Conservation (phyloP, 1,140 invertebrate genomes). For the Zaprionus davidi region DNA sequence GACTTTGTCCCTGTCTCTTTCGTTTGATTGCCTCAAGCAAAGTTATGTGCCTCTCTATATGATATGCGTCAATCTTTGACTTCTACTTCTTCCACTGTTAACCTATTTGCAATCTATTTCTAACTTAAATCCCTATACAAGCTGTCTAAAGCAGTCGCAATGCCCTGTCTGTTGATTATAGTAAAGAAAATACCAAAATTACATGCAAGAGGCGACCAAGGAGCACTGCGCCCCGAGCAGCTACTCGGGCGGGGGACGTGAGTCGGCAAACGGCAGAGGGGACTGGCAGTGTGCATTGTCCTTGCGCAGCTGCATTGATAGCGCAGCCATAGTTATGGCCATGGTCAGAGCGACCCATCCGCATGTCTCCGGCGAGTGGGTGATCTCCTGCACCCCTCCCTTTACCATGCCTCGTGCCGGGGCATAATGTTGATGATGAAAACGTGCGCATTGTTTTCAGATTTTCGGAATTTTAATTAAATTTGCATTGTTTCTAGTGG, state of each 20-base stretch:
- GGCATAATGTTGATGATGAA: conserved; percentile 68
- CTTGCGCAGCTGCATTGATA: conserved; percentile 51
- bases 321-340: conserved; percentile 35
- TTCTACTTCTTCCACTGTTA: too few species aligned
- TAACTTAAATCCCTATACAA: background rate
- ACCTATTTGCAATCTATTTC: background rate
- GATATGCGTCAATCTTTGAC: too few species aligned
- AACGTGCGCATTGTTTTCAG: conserved; percentile 68
- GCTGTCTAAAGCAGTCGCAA: too few species aligned
- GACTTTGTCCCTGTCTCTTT: too few species aligned
- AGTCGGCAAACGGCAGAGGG: background rate
- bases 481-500: conserved; percentile 71
- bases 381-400: background rate
- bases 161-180: background rate
- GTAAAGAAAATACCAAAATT: conserved; percentile 45
- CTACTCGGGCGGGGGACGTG: background rate
- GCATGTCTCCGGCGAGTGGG: conserved; percentile 33
- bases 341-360: conserved; percentile 34
- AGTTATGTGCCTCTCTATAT: too few species aligned
- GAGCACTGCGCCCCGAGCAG: conserved; percentile 11
- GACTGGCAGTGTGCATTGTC: conserved; percentile 37
- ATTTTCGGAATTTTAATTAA: conserved; percentile 76
- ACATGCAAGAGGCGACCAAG: conserved; percentile 39
- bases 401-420: conserved; percentile 16
- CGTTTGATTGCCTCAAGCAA: too few species aligned